phyloP scores from a whole-genome alignment of 2,888 invertebrate species.

The Ectemnius cavifrons region DNA sequence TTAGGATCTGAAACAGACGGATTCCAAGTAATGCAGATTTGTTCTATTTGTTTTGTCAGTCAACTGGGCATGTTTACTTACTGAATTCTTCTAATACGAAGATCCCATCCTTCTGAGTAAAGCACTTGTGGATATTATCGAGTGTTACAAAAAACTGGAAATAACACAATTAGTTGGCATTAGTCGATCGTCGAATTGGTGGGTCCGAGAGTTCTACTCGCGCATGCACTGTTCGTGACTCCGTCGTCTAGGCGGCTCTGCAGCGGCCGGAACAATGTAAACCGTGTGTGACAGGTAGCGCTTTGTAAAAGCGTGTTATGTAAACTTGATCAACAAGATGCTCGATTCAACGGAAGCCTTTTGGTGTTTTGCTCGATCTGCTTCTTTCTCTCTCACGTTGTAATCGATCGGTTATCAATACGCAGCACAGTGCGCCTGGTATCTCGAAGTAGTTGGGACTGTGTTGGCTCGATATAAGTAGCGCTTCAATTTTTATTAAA shows the following conservation, averaged over 20 bases:
- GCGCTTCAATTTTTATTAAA: too few species aligned
- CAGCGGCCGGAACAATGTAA: constrained; percentile 40
- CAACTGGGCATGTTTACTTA: constrained; percentile 83
- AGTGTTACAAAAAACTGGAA: constrained; percentile 99
- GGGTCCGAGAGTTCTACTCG: constrained; percentile 41
- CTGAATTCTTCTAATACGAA: constrained; percentile 99
- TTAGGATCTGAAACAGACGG: constrained; percentile 92
- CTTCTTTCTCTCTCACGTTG: constrained; percentile 31
- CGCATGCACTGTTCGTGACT: constrained; percentile 52
- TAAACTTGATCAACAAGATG: constrained; percentile 23
- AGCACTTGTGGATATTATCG: constrained; percentile 99
- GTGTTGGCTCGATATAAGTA: too few species aligned
- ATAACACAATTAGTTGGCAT: constrained; percentile 68
- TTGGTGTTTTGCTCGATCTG: constrained; percentile 20
- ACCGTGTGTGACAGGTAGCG: constrained; percentile 44
- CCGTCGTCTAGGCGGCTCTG: constrained; percentile 34
- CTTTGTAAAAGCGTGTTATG: constrained; percentile 45
- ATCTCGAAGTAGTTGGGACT: constrained; percentile 15
- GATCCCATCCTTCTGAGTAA: constrained; percentile 99
- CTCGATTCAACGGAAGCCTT: too few species aligned
- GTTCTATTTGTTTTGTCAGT: neutral
- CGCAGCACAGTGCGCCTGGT: constrained; percentile 45
- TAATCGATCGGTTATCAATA: constrained; percentile 40
- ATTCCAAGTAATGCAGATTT: neutral
- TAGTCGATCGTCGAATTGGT: constrained; percentile 30